Base-by-base conservation (phyloP, 2,888 invertebrate species). In the Linnaemya tessellans region DNA sequence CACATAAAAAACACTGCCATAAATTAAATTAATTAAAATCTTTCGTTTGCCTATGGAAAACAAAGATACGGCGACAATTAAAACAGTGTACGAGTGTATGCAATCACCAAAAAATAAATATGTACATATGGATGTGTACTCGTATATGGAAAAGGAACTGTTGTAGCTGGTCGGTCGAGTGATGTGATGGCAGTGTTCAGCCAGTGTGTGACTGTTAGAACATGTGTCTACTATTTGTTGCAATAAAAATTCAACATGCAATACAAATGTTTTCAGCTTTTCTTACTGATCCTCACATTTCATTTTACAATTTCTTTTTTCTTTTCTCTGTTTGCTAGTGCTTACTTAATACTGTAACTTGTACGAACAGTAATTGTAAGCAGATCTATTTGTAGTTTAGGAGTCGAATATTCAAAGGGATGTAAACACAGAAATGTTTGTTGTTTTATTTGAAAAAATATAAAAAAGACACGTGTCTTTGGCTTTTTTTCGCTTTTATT, bases 151-250 rank as follows among this genome's bases (percentile, higher is more conserved):
- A 22, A 70, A 49, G 58, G 46, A 4, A 30, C n/a, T n/a, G n/a
- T n/a, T n/a, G 15, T 54, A 25, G 60, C 35, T 41, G 58, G 51
- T 20, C 51, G 65, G 51, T 43, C 60, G 43, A 51, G 35, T 68
- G 56, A 46, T 77, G 67, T 22, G 15, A 46, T 56, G n/a, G 25
- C 43, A 18, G 18, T 5, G 30, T 71, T 46, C 62, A 68, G 60
- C 60, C 68, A 70, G 49, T 60, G 9, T 49, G 13, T 64, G 46
- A 62, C 75, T 87, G 89, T 87, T 87, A 88, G 85, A 89, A 89
- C 89, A 89, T 86, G 83, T 89, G 89, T 89, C 89, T 87, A 86
- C 70, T 88, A 89, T 89, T 88, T 89, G 89, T 89, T 87, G 87
- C 84, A 87, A 87, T 88, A 87, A 87, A 82, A 82, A 80, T 75